Evolutionary conservation across 1,140 invertebrate species (phyloP), one percentile per base, ranked within the genome.

Genomic region (Drosophila parabipectinata): DNA sequence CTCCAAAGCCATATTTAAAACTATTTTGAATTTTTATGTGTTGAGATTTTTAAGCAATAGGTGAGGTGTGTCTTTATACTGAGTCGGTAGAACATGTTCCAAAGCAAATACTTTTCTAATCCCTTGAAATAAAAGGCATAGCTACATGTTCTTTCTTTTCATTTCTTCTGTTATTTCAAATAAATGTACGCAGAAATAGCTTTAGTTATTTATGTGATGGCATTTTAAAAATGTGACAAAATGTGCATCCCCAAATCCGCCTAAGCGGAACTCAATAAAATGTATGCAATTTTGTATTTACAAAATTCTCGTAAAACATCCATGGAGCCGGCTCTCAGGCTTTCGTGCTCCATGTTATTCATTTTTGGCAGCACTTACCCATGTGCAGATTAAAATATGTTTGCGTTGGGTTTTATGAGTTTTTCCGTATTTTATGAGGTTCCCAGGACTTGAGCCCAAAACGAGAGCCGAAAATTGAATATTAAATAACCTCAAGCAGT

Each of bases 1-100:
- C 52, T 93, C 88, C 52, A 95, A 92, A 91, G 94, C 94, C 94
- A 95, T 94, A 1, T 4, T 32, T 5, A 0, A 28, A 24, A 7
- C 12, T 3, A 4, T 18, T 18, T 5, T 7, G 15, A 44, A 28
- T 28, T 6, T 6, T 6, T 28, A 6, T 14, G 4, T n/a, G 39
- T 10, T 41, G 0, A 41, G 2, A 10, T 34, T 34, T 34, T 3
- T 3, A 10, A 10, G 32, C 21, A 21, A 21, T 21, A 3, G 2
- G 2, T 34, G 3, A 34, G 32, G 10, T 28, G 26, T 28, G 26
- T 10, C 12, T 10, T 34, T 34, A 4, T 34, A 34, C 10, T 34
- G 9, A 34, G 10, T 37, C 10, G n/a, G 12, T 3, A 12, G 34
- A n/a, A 21, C 21, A 3, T 21, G 21, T n/a, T 37, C 3, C 4